These are phyloP conservation scores for Cassiopea xamachana DNA, from an alignment of 30 jellyfish, hydroid and myxozoan species.

Conservation along the genomic window DNA sequence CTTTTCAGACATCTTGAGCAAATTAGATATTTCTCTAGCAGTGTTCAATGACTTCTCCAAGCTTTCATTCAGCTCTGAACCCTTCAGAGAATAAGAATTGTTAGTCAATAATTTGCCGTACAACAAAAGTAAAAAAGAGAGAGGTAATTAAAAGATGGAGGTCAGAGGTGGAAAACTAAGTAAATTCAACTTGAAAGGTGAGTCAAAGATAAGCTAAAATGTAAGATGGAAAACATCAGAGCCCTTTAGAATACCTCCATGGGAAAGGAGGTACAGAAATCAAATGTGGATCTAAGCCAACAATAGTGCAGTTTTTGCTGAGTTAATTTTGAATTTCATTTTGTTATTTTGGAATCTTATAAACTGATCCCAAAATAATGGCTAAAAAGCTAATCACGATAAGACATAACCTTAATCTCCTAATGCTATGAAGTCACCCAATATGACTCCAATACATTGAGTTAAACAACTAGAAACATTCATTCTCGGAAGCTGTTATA, in stretches of 20 bases:
- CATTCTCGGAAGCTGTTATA: too few species aligned
- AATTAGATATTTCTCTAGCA: slow-evolving; percentile 43
- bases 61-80: slow-evolving; percentile 11
- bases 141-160: background rate
- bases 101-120: background rate
- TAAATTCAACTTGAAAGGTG: background rate
- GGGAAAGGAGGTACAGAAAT: too few species aligned
- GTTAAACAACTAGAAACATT: too few species aligned
- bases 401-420: too few species aligned
- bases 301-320: too few species aligned
- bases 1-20: slow-evolving; percentile 63
- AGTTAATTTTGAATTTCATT: too few species aligned
- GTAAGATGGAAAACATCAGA: background rate
- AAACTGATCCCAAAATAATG: too few species aligned
- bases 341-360: too few species aligned
- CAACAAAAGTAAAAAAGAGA: background rate
- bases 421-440: too few species aligned
- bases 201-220: background rate
- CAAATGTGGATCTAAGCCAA: too few species aligned
- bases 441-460: too few species aligned
- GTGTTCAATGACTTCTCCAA: slow-evolving; percentile 11
- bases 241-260: background rate
- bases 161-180: background rate
- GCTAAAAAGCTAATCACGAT: too few species aligned
- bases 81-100: slow-evolving; percentile 2